phyloP scores from a whole-genome alignment of 2,797 vertebrate species.

The Psittacula echo region DNA sequence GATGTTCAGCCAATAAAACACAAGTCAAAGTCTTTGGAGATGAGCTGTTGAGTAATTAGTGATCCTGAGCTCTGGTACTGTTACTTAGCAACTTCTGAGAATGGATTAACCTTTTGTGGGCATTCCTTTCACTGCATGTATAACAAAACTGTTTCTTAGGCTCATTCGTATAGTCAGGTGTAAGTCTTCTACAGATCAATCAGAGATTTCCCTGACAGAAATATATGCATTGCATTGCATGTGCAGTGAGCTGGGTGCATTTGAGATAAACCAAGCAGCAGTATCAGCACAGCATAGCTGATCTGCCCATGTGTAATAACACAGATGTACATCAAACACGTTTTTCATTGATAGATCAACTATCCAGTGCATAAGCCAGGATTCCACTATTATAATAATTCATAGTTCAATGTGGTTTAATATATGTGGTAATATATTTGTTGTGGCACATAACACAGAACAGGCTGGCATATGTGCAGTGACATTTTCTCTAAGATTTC shows the following conservation, averaged over 20 bases:
- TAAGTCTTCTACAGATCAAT: background rate
- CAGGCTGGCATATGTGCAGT: background rate
- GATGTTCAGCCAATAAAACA: background rate
- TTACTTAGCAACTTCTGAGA: slow-evolving; percentile 64
- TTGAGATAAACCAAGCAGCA: background rate
- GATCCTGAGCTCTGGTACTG: slow-evolving; percentile 23
- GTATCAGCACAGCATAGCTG: background rate
- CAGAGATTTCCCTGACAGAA: background rate
- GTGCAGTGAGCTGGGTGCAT: background rate
- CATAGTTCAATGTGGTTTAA: background rate
- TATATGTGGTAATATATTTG: background rate
- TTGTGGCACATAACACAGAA: background rate
- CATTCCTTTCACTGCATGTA: background rate
- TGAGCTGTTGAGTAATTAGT: slow-evolving; percentile 32
- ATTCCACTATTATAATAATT: background rate
- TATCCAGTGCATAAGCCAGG: background rate
- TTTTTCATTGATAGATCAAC: background rate
- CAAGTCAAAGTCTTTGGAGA: slow-evolving; percentile 8
- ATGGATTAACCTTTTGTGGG: slow-evolving; percentile 40
- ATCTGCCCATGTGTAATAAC: background rate
- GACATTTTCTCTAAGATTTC: background rate
- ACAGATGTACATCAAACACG: background rate
- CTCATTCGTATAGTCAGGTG: background rate
- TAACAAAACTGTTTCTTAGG: background rate
- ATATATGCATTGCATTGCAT: background rate